These are phyloP conservation scores for Apis dorsata DNA, from an alignment of 1,140 invertebrate genomes.

Conservation along the genomic window DNA sequence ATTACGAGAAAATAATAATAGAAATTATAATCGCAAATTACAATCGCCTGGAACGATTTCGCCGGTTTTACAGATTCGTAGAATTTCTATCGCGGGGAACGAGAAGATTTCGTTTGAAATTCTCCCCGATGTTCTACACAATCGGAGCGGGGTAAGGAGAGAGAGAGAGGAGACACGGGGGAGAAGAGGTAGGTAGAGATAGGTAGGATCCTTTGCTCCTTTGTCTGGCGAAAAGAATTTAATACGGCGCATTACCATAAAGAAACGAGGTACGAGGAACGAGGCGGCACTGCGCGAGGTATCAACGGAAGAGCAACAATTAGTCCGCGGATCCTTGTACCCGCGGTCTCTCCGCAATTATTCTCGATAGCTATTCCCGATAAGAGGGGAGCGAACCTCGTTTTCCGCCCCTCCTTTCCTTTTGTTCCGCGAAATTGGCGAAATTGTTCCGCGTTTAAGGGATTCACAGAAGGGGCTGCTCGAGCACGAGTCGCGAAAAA, in stretches of 20 bases:
- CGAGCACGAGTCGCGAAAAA: neutral
- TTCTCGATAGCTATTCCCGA: conserved; percentile 36
- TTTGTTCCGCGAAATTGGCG: conserved; percentile 21
- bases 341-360: conserved; percentile 37
- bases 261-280: conserved; percentile 38
- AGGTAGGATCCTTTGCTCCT: conserved; percentile 18
- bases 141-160: neutral
- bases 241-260: conserved; percentile 59
- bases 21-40: neutral
- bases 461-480: conserved; percentile 4
- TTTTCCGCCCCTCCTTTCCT: neutral
- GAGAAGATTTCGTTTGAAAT: conserved; percentile 25
- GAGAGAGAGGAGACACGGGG: no score
- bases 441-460: neutral
- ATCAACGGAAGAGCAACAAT: conserved; percentile 57
- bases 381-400: conserved; percentile 15
- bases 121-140: conserved; percentile 22
- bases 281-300: conserved; percentile 20
- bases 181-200: no score
- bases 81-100: neutral
- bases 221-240: conserved; percentile 51
- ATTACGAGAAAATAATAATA: neutral
- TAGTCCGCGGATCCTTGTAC: conserved; percentile 54
- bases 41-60: no score
- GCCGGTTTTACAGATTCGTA: neutral